A percentile compares a stretch with the other conserved stretches of the same genome.
These are phyloP conservation scores for Dasysyrphus albostriatus DNA, from an alignment of 2,888 invertebrate species.

Conservation along the genomic window DNA sequence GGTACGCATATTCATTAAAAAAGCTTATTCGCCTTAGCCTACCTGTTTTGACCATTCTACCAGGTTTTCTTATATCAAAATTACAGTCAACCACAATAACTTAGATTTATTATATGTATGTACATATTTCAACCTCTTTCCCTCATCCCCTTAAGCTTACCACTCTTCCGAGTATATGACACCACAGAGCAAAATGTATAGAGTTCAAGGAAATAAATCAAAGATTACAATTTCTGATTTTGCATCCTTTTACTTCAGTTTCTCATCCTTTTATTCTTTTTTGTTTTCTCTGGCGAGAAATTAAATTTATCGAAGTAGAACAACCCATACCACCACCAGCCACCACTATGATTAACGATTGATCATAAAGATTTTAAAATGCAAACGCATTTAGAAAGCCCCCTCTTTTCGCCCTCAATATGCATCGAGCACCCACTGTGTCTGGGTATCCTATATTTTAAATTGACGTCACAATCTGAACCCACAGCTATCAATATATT, in stretches of 20 bases:
- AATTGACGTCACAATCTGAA: background rate
- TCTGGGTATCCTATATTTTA: background rate
- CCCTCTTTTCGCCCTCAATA: background rate
- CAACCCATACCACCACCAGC: background rate
- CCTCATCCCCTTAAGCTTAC: background rate
- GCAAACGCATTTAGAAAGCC: conserved; percentile 12
- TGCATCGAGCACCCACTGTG: background rate
- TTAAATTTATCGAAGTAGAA: conserved; percentile 44
- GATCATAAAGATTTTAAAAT: conserved; percentile 37
- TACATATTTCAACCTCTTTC: background rate
- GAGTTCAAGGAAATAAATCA: conserved; percentile 42
- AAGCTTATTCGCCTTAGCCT: background rate
- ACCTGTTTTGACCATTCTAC: background rate
- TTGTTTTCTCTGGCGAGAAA: conserved; percentile 30
- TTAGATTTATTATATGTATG: conserved; percentile 37
- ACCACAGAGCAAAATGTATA: background rate
- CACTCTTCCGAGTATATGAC: background rate
- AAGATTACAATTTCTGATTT: conserved; percentile 34
- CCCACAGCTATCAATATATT: background rate
- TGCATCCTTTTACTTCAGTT: conserved; percentile 24
- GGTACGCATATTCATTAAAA: background rate
- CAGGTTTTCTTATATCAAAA: background rate
- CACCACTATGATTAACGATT: conserved; percentile 43
- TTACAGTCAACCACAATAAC: conserved; percentile 6
- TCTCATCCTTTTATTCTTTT: conserved; percentile 6